These are phyloP conservation scores for silkworm (Bombyx mori) DNA, from an alignment of 1,140 invertebrate genomes.

Conservation along the genomic window DNA sequence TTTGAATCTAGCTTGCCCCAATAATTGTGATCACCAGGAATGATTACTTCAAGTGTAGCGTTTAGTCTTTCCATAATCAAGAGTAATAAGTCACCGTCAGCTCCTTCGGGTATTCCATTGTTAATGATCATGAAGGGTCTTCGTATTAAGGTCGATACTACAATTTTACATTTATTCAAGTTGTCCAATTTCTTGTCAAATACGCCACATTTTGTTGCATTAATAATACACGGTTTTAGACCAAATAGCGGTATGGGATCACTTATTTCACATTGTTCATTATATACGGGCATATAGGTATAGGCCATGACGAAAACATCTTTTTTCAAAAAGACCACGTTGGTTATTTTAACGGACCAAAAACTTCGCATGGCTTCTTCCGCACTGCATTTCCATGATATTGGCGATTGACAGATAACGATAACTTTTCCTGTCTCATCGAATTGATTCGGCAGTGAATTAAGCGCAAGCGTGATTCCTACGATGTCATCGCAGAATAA, in stretches of 20 bases:
- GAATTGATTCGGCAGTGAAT: neutral
- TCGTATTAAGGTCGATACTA: slow-evolving; percentile 43
- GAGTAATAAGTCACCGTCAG: slow-evolving; percentile 42
- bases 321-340: slow-evolving; percentile 35
- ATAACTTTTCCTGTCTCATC: slow-evolving; percentile 41
- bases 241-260: neutral
- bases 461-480: neutral
- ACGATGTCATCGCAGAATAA: neutral
- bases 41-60: slow-evolving; percentile 35
- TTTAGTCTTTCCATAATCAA: slow-evolving; percentile 38
- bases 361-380: slow-evolving; percentile 24
- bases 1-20: slow-evolving; percentile 44
- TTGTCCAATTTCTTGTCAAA: slow-evolving; percentile 45
- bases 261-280: slow-evolving; percentile 22
- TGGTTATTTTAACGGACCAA: slow-evolving; percentile 41
- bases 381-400: slow-evolving; percentile 26
- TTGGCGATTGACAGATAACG: slow-evolving; percentile 35
- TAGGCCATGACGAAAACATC: slow-evolving; percentile 15
- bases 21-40: slow-evolving; percentile 29
- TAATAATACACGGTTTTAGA: no score
- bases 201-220: slow-evolving; percentile 1
- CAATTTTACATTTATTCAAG: slow-evolving; percentile 36
- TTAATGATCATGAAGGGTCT: slow-evolving; percentile 38
- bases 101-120: slow-evolving; percentile 28
- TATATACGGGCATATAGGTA: slow-evolving; percentile 26